phyloP scores from a whole-genome alignment of 2,113 vertebrate genomes.

The Apistogramma diplotaenia region DNA sequence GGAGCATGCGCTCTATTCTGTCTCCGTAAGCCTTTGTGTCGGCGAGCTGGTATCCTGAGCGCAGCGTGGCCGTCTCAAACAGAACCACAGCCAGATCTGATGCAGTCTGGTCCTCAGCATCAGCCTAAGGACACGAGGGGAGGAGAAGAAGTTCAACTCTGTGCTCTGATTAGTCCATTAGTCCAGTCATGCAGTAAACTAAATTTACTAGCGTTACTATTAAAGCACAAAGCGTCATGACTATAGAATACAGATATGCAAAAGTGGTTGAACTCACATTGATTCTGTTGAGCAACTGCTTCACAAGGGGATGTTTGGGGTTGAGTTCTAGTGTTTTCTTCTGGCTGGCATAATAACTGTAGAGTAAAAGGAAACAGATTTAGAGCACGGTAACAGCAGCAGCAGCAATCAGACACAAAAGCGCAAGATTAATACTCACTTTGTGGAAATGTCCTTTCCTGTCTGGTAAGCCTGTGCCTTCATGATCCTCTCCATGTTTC shows the following conservation, averaged over 20 bases:
- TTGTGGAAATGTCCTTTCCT: conserved; percentile 98
- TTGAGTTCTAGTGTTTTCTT: conserved; percentile 99
- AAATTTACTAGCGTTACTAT: background rate
- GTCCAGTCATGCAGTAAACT: background rate
- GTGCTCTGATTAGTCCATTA: background rate
- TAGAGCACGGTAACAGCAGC: background rate
- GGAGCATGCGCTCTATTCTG: conserved; percentile 97
- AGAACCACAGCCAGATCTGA: conserved; percentile 92
- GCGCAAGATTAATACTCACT: conserved; percentile 73
- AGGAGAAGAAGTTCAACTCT: background rate
- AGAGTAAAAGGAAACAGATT: background rate
- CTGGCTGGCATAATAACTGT: conserved; percentile 95
- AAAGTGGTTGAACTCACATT: conserved; percentile 75
- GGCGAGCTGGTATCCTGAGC: conserved; percentile 91
- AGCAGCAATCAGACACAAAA: background rate
- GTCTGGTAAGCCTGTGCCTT: conserved; percentile 99
- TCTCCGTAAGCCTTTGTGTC: conserved; percentile 96
- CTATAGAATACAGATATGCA: background rate
- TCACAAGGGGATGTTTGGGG: conserved; percentile 94
- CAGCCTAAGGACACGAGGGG: conserved; percentile 69
- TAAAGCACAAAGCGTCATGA: background rate
- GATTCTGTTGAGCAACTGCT: conserved; percentile 90
- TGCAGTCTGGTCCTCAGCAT: conserved; percentile 91
- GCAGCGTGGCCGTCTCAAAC: conserved; percentile 94
- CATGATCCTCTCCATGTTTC: conserved; percentile 99